phyloP scores from a whole-genome alignment of 1,140 invertebrate species.

The Aleiodes sp. region DNA sequence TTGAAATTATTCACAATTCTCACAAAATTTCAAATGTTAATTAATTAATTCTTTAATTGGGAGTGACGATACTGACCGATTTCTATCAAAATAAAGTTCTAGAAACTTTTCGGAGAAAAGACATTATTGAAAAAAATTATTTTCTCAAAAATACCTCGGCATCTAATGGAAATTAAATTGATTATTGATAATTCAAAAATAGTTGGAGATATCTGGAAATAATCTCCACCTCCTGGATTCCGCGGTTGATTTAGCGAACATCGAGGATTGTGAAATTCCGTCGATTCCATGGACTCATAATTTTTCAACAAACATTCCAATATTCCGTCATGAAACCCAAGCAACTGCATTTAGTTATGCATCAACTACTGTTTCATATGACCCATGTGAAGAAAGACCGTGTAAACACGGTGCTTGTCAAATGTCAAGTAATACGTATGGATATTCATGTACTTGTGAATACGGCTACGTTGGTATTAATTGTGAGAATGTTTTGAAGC shows the following conservation, averaged over 20 bases:
- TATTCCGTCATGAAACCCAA: slow-evolving; percentile 29
- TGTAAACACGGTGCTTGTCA: slow-evolving; percentile 64
- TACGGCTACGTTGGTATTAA: slow-evolving; percentile 71
- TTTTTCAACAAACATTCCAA: slow-evolving; percentile 23
- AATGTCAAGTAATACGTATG: slow-evolving; percentile 52
- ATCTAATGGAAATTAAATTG: too few relatives aligned
- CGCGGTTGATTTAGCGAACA: slow-evolving; percentile 76
- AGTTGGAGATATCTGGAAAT: slow-evolving; percentile 73
- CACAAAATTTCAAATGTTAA: too few relatives aligned
- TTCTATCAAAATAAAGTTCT: too few relatives aligned
- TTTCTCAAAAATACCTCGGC: too few relatives aligned
- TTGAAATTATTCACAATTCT: too few relatives aligned
- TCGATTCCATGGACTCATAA: slow-evolving; percentile 32
- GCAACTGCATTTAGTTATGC: slow-evolving; percentile 25
- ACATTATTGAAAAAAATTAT: too few relatives aligned
- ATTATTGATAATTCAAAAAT: slow-evolving; percentile 18
- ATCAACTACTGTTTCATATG: slow-evolving; percentile 43
- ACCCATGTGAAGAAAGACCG: slow-evolving; percentile 52
- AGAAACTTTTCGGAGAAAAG: too few relatives aligned
- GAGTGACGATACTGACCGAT: too few relatives aligned
- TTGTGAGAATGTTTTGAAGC: slow-evolving; percentile 74
- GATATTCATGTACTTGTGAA: slow-evolving; percentile 64
- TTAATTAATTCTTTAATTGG: too few relatives aligned
- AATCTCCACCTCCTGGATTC: slow-evolving; percentile 73
- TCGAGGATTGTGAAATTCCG: slow-evolving; percentile 73